Conservation (phyloP, 2,888 invertebrate genomes). For the Tryphoninae sp. region DNA sequence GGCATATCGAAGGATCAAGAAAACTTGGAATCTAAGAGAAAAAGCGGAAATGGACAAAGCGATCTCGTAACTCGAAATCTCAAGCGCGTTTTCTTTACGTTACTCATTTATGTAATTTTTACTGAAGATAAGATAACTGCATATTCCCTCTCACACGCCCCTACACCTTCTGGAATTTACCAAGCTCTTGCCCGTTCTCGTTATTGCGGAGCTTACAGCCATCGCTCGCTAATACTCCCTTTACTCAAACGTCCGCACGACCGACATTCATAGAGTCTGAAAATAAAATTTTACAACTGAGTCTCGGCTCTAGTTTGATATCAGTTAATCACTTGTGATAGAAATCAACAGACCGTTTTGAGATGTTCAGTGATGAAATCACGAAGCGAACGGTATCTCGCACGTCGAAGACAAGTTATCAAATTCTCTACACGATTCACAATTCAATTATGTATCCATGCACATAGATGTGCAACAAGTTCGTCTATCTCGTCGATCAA, state of each 20-base stretch:
- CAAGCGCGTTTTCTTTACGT: conserved; percentile 19
- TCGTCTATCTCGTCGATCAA: conserved; percentile 31
- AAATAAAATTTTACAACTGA: conserved; percentile 45
- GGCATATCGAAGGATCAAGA: conserved; percentile 62
- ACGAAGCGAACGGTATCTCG: conserved; percentile 30
- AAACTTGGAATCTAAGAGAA: conserved; percentile 66
- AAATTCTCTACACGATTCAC: conserved; percentile 29
- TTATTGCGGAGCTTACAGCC: conserved; percentile 36
- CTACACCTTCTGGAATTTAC: conserved; percentile 53
- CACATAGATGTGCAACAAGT: neutral
- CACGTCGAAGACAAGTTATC: conserved; percentile 8
- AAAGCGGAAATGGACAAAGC: conserved; percentile 50
- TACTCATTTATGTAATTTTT: neutral
- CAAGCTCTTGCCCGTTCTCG: conserved; percentile 45
- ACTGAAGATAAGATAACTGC: neutral
- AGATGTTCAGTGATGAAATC: conserved; percentile 39
- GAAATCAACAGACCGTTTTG: conserved; percentile 48
- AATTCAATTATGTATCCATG: conserved; percentile 18
- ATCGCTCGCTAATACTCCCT: conserved; percentile 39
- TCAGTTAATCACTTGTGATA: conserved; percentile 2
- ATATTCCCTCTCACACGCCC: conserved; percentile 24
- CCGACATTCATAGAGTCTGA: conserved; percentile 45
- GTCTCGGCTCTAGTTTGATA: conserved; percentile 1
- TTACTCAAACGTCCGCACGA: conserved; percentile 49
- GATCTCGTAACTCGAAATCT: conserved; percentile 39